Evolutionary conservation across 2,113 vertebrate genomes (phyloP).

Genomic region (Barbus barbus): DNA sequence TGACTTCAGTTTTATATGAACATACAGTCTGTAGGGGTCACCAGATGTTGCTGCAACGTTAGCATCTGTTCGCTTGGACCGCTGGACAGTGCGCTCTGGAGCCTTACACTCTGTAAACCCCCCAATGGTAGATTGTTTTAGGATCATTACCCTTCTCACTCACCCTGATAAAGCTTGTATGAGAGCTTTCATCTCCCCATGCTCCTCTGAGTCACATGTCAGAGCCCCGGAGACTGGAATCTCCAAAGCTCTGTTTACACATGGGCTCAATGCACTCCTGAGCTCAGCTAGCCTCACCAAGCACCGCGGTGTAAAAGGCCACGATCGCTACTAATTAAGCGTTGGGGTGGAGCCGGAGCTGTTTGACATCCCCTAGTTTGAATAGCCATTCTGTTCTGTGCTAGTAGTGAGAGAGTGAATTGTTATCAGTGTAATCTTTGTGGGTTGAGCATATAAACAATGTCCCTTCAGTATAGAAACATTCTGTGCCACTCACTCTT

Average conservation of each 20-base stretch:
- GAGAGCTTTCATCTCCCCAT: constrained; percentile 45
- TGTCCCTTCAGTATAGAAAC: constrained; percentile 21
- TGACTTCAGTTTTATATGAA: background rate
- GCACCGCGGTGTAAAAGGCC: constrained; percentile 16
- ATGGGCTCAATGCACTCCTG: constrained; percentile 28
- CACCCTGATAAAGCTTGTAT: constrained; percentile 42
- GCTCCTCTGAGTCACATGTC: constrained; percentile 41
- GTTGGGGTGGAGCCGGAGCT: constrained; percentile 12
- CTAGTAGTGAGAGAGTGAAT: constrained; percentile 39
- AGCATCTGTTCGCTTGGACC: constrained; percentile 60
- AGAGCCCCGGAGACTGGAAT: constrained; percentile 25
- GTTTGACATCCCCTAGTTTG: constrained; percentile 44
- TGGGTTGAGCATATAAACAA: constrained; percentile 40
- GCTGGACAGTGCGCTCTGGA: constrained; percentile 51
- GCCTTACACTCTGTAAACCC: constrained; percentile 36
- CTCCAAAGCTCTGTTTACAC: constrained; percentile 41
- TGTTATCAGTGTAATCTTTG: constrained; percentile 50
- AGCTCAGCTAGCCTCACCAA: constrained; percentile 9
- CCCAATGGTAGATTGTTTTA: constrained; percentile 40
- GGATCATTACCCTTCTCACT: constrained; percentile 43
- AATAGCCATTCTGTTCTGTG: constrained; percentile 35
- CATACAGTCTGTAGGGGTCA: constrained; percentile 43
- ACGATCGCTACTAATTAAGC: constrained; percentile 37
- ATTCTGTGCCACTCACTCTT: too few relatives aligned
- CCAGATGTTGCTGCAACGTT: constrained; percentile 54